phyloP scores from a whole-genome alignment of 2,113 vertebrate species.

The Vanacampus margaritifer region DNA sequence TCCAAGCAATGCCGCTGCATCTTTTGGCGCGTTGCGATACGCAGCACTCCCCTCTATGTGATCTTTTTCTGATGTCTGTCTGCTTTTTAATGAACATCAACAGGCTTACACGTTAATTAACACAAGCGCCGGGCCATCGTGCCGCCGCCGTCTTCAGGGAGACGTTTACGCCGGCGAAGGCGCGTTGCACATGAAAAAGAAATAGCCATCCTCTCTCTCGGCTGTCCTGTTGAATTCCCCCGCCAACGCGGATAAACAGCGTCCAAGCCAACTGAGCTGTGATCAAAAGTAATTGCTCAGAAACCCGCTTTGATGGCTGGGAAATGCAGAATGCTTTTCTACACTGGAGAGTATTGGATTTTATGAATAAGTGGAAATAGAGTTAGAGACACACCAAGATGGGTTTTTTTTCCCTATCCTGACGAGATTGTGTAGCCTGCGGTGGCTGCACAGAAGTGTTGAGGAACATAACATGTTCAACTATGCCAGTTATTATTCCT shows the following conservation, averaged over 20 bases:
- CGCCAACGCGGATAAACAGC: conserved; percentile 37
- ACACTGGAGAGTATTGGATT: conserved; percentile 21
- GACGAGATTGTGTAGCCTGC: conserved; percentile 3
- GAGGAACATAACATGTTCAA: no score
- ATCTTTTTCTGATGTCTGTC: conserved; percentile 59
- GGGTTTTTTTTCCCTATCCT: not conserved
- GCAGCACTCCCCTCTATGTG: conserved; percentile 30
- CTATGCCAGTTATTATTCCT: no score
- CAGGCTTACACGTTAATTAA: conserved; percentile 73
- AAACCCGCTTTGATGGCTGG: conserved; percentile 48
- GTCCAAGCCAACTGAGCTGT: conserved; percentile 53
- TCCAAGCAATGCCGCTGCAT: conserved; percentile 15
- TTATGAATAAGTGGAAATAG: conserved; percentile 2
- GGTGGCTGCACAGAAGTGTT: no score
- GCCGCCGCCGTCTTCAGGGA: conserved; percentile 55
- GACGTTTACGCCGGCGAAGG: conserved; percentile 40
- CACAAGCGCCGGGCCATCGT: conserved; percentile 54
- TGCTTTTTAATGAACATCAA: conserved; percentile 73
- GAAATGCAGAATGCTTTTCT: conserved; percentile 46
- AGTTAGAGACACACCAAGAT: conserved; percentile 1
- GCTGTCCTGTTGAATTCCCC: conserved; percentile 47
- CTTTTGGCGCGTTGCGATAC: conserved; percentile 9
- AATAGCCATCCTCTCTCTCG: conserved; percentile 26
- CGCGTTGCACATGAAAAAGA: conserved; percentile 34
- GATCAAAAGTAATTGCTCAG: conserved; percentile 62